phyloP scores from a whole-genome alignment of 2,113 vertebrate genomes.

The Oenanthe melanoleuca region DNA sequence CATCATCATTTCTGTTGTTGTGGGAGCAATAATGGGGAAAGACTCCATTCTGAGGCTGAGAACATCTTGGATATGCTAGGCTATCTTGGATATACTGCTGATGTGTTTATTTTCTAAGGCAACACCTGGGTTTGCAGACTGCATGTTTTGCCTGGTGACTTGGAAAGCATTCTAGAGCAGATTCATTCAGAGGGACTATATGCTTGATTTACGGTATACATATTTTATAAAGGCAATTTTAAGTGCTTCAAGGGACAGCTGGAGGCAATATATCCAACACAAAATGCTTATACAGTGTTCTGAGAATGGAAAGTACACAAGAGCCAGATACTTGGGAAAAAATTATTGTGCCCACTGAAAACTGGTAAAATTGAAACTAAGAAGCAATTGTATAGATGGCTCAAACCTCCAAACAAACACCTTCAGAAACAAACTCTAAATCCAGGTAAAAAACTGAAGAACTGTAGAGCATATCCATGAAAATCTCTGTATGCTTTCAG shows the following conservation, averaged over 20 bases:
- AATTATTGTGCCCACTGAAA: background rate
- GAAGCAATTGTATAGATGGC: background rate
- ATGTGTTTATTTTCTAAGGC: background rate
- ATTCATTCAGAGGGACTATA: background rate
- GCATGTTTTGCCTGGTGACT: background rate
- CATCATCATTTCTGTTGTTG: background rate
- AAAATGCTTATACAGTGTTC: background rate
- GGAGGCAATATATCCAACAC: background rate
- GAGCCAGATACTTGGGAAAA: background rate
- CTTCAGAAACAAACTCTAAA: background rate
- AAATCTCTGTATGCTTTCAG: background rate
- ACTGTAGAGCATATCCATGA: background rate
- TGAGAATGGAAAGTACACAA: background rate
- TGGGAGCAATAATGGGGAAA: background rate
- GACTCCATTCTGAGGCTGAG: background rate
- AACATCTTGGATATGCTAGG: background rate
- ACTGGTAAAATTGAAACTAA: background rate
- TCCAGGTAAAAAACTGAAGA: background rate
- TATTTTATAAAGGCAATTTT: constrained; percentile 22
- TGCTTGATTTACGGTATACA: background rate
- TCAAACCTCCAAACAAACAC: background rate
- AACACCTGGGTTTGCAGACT: background rate
- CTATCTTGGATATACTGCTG: background rate
- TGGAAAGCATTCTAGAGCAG: background rate
- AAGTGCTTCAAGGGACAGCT: constrained; percentile 6